A percentile compares a stretch with the other conserved stretches of the same genome.
phyloP scores from a whole-genome alignment of 2,888 invertebrate species.

The Reticulitermes lucifugus region DNA sequence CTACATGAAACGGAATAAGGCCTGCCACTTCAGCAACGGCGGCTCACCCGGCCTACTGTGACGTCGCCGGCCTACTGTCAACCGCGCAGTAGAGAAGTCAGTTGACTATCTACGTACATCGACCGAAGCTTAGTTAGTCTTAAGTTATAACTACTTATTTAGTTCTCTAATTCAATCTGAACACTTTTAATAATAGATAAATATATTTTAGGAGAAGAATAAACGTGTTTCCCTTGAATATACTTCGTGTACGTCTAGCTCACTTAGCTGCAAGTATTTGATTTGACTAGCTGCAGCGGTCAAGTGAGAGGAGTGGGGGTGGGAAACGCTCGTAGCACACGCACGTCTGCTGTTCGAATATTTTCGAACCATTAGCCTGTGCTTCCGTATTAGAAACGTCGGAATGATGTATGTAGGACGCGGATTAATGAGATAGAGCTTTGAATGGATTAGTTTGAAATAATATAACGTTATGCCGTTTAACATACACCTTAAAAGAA shows the following conservation, averaged over 20 bases:
- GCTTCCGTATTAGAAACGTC: conserved; percentile 25
- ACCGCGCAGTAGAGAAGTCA: conserved; percentile 44
- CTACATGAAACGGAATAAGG: conserved; percentile 57
- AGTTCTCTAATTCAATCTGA: not conserved
- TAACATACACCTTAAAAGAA: not conserved
- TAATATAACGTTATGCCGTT: not conserved
- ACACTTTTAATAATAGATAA: not conserved
- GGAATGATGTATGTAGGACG: not conserved
- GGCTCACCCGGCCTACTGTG: conserved; percentile 56
- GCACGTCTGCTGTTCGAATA: conserved; percentile 38
- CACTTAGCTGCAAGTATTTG: conserved; percentile 22
- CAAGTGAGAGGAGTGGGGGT: conserved; percentile 48
- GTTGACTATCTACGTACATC: conserved; percentile 46
- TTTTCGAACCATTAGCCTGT: conserved; percentile 30
- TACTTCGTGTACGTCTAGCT: not conserved
- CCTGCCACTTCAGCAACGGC: conserved; percentile 56
- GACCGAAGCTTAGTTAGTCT: conserved; percentile 7
- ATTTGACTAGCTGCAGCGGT: conserved; percentile 47
- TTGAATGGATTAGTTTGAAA: not conserved
- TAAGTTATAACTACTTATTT: not conserved
- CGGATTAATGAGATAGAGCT: not conserved
- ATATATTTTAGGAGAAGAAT: not conserved
- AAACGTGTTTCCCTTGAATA: not conserved
- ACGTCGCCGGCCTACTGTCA: conserved; percentile 58
- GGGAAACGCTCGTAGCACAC: conserved; percentile 42